phyloP scores from a whole-genome alignment of 2,888 invertebrate species.

The Leptodirus hochenwartii region DNA sequence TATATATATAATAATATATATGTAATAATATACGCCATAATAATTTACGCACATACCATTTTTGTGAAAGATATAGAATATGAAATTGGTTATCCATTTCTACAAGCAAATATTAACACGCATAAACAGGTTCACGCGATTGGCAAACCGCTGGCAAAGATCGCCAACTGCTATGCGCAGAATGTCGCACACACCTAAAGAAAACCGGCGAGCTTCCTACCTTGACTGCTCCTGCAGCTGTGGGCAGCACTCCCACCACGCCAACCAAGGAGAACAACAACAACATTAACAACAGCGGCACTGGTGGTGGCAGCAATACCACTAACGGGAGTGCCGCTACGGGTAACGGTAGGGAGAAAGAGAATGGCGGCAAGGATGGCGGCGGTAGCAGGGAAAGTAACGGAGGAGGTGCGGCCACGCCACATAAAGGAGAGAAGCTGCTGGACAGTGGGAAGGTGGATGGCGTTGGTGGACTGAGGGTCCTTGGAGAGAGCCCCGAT shows the following conservation, averaged over 20 bases:
- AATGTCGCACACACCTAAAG: conserved; percentile 57
- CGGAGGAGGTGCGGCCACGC: too few relatives aligned
- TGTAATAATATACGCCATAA: too few relatives aligned
- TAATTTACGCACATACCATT: too few relatives aligned
- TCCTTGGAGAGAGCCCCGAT: conserved; percentile 44
- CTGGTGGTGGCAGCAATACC: conserved; percentile 16
- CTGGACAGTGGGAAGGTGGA: conserved; percentile 15
- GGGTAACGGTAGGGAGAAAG: conserved; percentile 11
- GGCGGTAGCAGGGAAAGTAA: conserved; percentile 8
- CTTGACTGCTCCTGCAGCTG: conserved; percentile 26
- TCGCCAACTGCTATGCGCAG: conserved; percentile 48
- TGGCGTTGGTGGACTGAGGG: conserved; percentile 9
- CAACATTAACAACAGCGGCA: conserved; percentile 10
- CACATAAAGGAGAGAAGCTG: conserved; percentile 13
- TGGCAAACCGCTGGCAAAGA: conserved; percentile 60
- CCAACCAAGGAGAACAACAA: conserved; percentile 11
- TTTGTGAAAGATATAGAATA: too few relatives aligned
- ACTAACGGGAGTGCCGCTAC: conserved; percentile 11
- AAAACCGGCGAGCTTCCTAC: conserved; percentile 58
- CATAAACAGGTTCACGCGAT: conserved; percentile 42
- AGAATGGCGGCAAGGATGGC: conserved; percentile 9
- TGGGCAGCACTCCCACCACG: conserved; percentile 12
- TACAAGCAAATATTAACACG: not conserved
- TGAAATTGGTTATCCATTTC: too few relatives aligned
- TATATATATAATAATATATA: too few relatives aligned